These are phyloP conservation scores for Podarcis muralis DNA, from an alignment of 2,113 vertebrate species.

Conservation along the genomic window DNA sequence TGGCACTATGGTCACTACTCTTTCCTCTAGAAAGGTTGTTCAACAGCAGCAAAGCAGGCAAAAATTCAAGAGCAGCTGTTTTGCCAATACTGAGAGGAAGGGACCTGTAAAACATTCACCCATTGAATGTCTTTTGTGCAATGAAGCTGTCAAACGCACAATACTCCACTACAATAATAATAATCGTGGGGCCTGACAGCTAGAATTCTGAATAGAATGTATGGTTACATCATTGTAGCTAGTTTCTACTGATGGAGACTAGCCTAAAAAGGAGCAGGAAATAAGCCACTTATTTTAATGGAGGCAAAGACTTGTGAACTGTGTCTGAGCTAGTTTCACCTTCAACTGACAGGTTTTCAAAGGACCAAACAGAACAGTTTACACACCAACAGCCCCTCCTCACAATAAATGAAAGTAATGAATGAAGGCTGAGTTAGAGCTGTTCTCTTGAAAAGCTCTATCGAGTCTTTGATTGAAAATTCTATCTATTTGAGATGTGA, in stretches of 20 bases:
- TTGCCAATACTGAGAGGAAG: neutral
- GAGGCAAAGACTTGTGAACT: neutral
- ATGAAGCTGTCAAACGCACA: neutral
- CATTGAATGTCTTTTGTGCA: neutral
- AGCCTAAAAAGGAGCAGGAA: neutral
- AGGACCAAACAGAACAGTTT: conserved; percentile 36
- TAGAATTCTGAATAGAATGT: neutral
- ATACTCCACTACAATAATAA: neutral
- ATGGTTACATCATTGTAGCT: neutral
- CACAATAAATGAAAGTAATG: conserved; percentile 33
- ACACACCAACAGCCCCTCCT: conserved; percentile 3
- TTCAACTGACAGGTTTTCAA: conserved; percentile 18
- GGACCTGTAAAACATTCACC: neutral
- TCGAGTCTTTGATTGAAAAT: conserved; percentile 39
- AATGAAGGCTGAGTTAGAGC: conserved; percentile 30
- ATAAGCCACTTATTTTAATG: neutral
- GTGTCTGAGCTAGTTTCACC: neutral
- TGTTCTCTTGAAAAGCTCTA: conserved; percentile 24
- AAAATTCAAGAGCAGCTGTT: neutral
- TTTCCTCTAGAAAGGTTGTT: neutral
- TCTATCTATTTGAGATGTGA: conserved; percentile 38
- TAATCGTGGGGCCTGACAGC: neutral
- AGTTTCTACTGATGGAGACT: neutral
- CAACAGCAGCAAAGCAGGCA: too few relatives aligned
- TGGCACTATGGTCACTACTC: neutral